These are phyloP conservation scores for Thalassoma bifasciatum DNA, from an alignment of 2,113 vertebrate genomes.

Conservation along the genomic window DNA sequence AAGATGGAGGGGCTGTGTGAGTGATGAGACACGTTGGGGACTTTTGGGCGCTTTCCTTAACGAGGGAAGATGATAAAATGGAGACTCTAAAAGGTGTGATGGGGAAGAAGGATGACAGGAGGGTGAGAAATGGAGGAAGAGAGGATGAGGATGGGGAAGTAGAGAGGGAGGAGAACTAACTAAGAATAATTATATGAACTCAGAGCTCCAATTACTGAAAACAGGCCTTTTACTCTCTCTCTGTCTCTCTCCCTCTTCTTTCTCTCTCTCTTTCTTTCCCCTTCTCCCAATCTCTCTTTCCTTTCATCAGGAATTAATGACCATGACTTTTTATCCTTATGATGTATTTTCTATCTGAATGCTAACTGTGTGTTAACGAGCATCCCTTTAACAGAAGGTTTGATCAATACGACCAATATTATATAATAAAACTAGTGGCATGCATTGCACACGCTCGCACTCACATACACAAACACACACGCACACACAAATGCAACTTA, in stretches of 20 bases:
- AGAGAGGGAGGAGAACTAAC: constrained; percentile 62
- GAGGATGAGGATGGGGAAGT: constrained; percentile 46
- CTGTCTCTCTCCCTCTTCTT: constrained; percentile 18
- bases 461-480: constrained; percentile 34
- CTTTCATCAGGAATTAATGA: constrained; percentile 85
- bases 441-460: constrained; percentile 55
- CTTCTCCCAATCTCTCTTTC: constrained; percentile 50
- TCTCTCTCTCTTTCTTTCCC: constrained; percentile 25
- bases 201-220: constrained; percentile 77
- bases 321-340: constrained; percentile 84
- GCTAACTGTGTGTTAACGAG: constrained; percentile 84
- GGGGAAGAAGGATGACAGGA: constrained; percentile 63
- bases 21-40: constrained; percentile 58
- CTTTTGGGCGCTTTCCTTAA: constrained; percentile 66
- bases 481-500: constrained; percentile 35
- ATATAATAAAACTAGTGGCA: constrained; percentile 69
- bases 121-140: constrained; percentile 61
- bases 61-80: constrained; percentile 48
- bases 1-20: constrained; percentile 62
- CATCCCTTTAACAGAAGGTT: constrained; percentile 86
- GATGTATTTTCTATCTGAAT: constrained; percentile 84
- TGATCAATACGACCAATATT: constrained; percentile 75
- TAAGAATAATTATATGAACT: constrained; percentile 76
- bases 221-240: constrained; percentile 69
- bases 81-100: constrained; percentile 66